Evolutionary conservation across 2,888 invertebrate genomes (phyloP), one percentile per base, ranked within the genome.

Genomic region (Lithosia quadra): DNA sequence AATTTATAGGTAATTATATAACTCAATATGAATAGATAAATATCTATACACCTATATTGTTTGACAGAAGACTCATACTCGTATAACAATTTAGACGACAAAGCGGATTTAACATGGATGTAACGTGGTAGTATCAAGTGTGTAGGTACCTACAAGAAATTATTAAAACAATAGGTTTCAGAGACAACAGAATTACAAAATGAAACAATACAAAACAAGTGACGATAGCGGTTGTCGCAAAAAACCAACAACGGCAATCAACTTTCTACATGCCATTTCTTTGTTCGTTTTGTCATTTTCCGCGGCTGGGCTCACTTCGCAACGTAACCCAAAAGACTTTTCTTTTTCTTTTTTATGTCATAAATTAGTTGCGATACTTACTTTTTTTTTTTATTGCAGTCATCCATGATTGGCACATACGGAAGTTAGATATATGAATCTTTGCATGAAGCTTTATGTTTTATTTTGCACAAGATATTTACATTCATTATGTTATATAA

Each of bases 181-280:
- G 58, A 56, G 69, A 21, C 64, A 61, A 49, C 57, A 67, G 56
- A 33, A 53, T 33, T 69, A 57, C 56, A 66, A 63, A 71, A 64
- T 65, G 57, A 69, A 59, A 79, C 62, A 71, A 69, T 66, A 72
- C 43, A 68, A 77, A 77, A 70, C 34, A 24, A 57, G 21, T n/a
- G 53, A 63, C 59, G 60, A 57, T 65, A 67, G 78, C 60, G 64
- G 69, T 72, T 43, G 57, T 55, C 53, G 61, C 72, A 76, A 79
- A 67, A 28, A 79, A 79, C 28, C 68, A 80, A 73, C 63, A 64
- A 55, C 33, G 72, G 75, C 71, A 55, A 65, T 60, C 13, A 39
- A 84, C 84, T 83, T 83, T 84, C 83, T 82, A 82, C 73, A 71
- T 68, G 58, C 70, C 67, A 68, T 66, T 76, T 73, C 77, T 81